These are phyloP conservation scores for Heliornis fulica DNA, from an alignment of 2,113 vertebrate genomes.

Conservation along the genomic window DNA sequence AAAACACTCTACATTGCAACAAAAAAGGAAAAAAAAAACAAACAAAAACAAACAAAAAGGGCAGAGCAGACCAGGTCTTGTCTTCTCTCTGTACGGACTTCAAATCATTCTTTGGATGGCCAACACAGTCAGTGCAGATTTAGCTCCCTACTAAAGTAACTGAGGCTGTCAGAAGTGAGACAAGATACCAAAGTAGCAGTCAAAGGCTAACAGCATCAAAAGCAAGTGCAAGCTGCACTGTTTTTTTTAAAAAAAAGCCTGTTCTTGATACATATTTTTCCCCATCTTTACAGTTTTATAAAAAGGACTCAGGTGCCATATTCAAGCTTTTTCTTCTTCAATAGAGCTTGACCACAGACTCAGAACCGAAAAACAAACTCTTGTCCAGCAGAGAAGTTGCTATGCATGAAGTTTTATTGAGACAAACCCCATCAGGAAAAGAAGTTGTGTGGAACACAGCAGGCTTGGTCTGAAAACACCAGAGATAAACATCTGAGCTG, in stretches of 20 bases:
- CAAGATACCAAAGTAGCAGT: not conserved
- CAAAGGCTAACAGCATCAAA: not conserved
- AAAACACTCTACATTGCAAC: not conserved
- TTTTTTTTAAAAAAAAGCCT: not conserved
- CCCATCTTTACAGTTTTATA: not conserved
- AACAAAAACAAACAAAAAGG: too few species aligned
- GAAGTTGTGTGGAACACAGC: slow-evolving; percentile 18
- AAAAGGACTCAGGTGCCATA: not conserved
- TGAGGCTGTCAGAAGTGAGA: not conserved
- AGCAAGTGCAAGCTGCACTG: not conserved
- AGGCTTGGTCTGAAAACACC: not conserved
- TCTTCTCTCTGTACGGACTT: not conserved
- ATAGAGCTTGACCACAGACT: slow-evolving; percentile 19
- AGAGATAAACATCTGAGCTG: not conserved
- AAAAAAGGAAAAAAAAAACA: not conserved
- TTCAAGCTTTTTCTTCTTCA: slow-evolving; percentile 10
- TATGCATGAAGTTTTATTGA: slow-evolving; percentile 14
- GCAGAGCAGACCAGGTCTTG: rapidly evolving
- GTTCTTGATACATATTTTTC: not conserved
- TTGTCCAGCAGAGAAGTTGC: slow-evolving; percentile 12
- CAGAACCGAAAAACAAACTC: not conserved
- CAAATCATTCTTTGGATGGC: not conserved
- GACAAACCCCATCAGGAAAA: not conserved
- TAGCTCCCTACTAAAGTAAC: not conserved
- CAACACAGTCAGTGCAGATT: not conserved